A percentile compares a stretch with the other conserved stretches of the same genome.
phyloP scores from a whole-genome alignment of 2,888 invertebrate genomes.

The Xestia rhomboidea region DNA sequence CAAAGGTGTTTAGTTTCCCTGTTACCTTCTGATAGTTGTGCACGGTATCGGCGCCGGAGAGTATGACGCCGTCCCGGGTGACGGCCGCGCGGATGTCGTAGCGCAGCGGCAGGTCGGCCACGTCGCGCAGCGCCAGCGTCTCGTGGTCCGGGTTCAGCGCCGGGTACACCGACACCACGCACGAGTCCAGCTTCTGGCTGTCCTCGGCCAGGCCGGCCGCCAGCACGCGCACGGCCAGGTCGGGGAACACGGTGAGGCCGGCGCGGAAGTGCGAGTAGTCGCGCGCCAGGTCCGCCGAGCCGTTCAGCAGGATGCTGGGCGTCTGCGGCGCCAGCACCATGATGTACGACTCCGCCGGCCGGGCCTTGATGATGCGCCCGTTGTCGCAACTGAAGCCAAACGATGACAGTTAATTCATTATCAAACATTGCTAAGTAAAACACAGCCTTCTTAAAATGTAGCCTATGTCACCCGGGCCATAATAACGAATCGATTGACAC shows the following conservation, averaged over 20 bases:
- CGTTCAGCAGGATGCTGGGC: constrained; percentile 95
- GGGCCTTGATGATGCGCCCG: constrained; percentile 93
- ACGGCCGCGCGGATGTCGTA: constrained; percentile 96
- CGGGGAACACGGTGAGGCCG: constrained; percentile 97
- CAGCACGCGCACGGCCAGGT: constrained; percentile 93
- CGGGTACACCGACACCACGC: constrained; percentile 98
- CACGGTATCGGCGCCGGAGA: constrained; percentile 95
- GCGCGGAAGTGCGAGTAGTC: constrained; percentile 96
- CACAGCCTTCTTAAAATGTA: neutral
- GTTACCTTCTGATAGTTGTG: constrained; percentile 93
- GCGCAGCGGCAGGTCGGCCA: constrained; percentile 91
- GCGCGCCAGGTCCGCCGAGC: constrained; percentile 94
- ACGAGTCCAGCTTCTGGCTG: constrained; percentile 95
- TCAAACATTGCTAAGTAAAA: neutral
- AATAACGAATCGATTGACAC: no score
- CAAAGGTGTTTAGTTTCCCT: neutral
- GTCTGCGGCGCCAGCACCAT: constrained; percentile 96
- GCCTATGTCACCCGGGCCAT: no score
- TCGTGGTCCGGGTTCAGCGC: constrained; percentile 99
- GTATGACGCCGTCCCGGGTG: constrained; percentile 96
- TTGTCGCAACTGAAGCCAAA: constrained; percentile 92
- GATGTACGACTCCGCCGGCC: constrained; percentile 95
- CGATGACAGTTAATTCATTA: neutral
- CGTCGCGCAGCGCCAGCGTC: constrained; percentile 94
- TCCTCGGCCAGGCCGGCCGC: constrained; percentile 68